Evolutionary conservation across 2,113 vertebrate species (phyloP).

Genomic region (Pygoscelis adeliae): DNA sequence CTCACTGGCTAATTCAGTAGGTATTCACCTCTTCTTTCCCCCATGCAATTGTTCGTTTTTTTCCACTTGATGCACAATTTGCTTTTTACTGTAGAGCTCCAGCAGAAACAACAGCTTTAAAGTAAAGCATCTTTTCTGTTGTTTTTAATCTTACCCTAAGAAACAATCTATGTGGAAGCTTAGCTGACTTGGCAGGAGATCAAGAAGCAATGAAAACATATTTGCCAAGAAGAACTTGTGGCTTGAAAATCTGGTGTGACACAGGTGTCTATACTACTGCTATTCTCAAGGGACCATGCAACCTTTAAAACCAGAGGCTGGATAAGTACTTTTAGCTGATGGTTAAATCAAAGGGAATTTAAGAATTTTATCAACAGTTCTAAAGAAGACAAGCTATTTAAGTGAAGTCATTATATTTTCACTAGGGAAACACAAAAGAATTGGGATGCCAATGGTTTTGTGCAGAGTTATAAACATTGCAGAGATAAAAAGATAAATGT

Average conservation of each 20-base stretch:
- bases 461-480: neutral
- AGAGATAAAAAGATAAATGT: neutral
- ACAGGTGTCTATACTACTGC: neutral
- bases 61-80: neutral
- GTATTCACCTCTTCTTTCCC: neutral
- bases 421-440: neutral
- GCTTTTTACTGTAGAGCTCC: neutral
- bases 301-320: neutral
- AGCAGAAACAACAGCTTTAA: neutral
- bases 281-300: neutral
- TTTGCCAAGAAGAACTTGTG: neutral
- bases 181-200: neutral
- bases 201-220: neutral
- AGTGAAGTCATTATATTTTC: neutral
- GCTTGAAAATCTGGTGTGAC: neutral
- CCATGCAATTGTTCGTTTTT: neutral
- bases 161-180: neutral
- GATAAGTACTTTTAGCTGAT: neutral
- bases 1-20: neutral
- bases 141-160: neutral
- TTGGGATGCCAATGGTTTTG: neutral
- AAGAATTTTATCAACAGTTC: neutral
- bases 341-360: neutral
- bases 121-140: neutral
- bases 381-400: neutral